Conservation (phyloP, 2,888 invertebrate species). For the Cynaeus angustus region DNA sequence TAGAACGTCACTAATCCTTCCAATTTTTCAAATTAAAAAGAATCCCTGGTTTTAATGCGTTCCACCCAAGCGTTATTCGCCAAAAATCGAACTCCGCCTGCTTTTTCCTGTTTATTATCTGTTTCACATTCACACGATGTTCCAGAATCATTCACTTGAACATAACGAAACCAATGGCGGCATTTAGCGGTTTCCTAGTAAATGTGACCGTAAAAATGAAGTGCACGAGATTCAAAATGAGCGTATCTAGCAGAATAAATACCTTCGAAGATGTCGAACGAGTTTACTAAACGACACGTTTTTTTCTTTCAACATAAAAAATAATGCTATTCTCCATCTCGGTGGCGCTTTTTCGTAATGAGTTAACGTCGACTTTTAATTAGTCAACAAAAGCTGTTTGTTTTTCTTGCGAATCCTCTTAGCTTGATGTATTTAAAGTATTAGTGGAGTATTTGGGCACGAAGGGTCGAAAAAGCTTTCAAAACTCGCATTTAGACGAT, state of each 20-base stretch:
- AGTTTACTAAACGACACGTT: background rate
- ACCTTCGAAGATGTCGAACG: too few relatives aligned
- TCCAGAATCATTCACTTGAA: slow-evolving; percentile 8
- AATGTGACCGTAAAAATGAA: slow-evolving; percentile 3
- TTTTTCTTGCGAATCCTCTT: slow-evolving; percentile 18
- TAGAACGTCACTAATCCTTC: too few relatives aligned
- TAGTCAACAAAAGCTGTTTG: slow-evolving; percentile 22
- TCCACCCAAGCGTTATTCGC: too few relatives aligned
- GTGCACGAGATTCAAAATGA: slow-evolving; percentile 2
- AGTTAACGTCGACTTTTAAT: slow-evolving; percentile 6
- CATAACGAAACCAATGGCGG: slow-evolving; percentile 4
- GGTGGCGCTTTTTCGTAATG: background rate
- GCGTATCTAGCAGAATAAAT: too few relatives aligned
- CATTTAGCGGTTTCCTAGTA: slow-evolving; percentile 2
- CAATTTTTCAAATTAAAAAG: too few relatives aligned
- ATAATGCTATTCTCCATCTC: background rate
- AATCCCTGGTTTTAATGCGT: too few relatives aligned
- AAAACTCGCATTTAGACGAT: slow-evolving; percentile 2
- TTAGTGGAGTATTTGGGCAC: slow-evolving; percentile 10
- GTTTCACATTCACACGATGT: slow-evolving; percentile 6
- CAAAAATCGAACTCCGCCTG: background rate
- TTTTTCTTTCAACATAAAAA: background rate
- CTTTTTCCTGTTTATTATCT: background rate
- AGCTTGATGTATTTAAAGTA: slow-evolving; percentile 11
- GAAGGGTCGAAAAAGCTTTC: slow-evolving; percentile 18